A percentile compares a stretch with the other conserved stretches of the same genome.
Evolutionary conservation across 2,797 vertebrate genomes (phyloP).

Genomic region (Tachyglossus aculeatus): DNA sequence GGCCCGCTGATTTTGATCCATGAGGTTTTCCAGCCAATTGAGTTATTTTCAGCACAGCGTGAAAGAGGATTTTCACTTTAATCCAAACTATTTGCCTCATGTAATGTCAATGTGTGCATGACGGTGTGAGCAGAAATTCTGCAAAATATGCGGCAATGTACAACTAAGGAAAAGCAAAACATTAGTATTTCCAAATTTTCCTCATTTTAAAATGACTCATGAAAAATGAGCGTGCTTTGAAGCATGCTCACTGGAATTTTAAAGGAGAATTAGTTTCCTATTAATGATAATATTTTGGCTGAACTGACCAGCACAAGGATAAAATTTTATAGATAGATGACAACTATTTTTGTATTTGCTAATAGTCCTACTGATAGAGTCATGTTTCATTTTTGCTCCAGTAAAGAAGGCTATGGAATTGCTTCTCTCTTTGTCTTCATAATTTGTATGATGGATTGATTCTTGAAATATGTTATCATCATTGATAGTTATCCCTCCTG

Average conservation of each 20-base stretch:
- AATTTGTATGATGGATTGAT: no score
- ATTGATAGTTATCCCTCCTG: no score
- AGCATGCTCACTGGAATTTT: neutral
- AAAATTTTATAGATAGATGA: neutral
- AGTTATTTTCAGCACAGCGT: neutral
- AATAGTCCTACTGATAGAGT: no score
- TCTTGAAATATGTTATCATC: no score
- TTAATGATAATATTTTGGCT: neutral
- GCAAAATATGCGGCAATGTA: neutral
- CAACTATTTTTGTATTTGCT: neutral
- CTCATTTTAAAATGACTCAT: neutral
- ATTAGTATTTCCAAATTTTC: neutral
- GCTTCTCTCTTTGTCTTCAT: no score
- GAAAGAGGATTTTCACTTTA: slow-evolving; percentile 31
- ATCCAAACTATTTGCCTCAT: neutral
- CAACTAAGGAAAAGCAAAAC: neutral
- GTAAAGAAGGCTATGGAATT: no score
- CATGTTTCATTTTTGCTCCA: no score
- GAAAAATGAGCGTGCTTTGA: neutral
- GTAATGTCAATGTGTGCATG: neutral
- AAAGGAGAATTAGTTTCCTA: neutral
- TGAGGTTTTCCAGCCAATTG: neutral
- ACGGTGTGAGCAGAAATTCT: slow-evolving; percentile 8
- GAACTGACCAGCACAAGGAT: neutral
- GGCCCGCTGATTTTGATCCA: slow-evolving; percentile 29